A percentile compares a stretch with the other conserved stretches of the same genome.
Evolutionary conservation across 1,140 invertebrate species (phyloP).

Genomic region (Portunus trituberculatus): DNA sequence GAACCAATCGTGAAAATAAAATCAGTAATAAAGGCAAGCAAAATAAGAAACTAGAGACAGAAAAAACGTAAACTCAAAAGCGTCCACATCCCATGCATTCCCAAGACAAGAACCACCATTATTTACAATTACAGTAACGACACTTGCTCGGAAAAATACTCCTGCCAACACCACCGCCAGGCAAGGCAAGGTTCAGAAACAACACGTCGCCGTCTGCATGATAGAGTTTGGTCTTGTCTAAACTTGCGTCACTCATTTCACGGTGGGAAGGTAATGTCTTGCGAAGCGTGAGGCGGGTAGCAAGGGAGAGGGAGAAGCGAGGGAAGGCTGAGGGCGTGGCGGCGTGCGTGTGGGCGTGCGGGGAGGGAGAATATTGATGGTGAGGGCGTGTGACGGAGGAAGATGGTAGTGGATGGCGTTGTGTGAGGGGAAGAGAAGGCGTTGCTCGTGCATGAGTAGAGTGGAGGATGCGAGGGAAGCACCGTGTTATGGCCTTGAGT

Average conservation of each 20-base stretch:
- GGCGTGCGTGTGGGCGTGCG: not conserved
- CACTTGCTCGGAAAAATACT: not conserved
- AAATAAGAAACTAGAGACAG: too few species aligned
- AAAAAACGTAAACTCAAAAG: too few species aligned
- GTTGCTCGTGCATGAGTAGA: not conserved
- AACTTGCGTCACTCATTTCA: constrained; percentile 1
- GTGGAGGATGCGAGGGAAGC: not conserved
- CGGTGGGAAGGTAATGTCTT: not conserved
- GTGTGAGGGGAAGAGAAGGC: not conserved
- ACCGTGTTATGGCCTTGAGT: too few species aligned
- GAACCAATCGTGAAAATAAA: too few species aligned
- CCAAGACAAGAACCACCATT: too few species aligned
- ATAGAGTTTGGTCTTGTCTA: not conserved
- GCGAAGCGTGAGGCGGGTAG: not conserved
- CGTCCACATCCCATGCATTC: too few species aligned
- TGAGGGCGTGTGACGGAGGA: not conserved
- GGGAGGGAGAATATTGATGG: constrained; percentile 17
- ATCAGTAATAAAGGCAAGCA: too few species aligned
- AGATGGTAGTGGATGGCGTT: not conserved
- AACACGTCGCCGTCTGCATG: not conserved
- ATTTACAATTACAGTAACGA: too few species aligned
- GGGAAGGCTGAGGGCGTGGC: not conserved
- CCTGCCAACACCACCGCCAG: too few species aligned
- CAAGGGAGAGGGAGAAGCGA: not conserved
- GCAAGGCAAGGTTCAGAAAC: not conserved